Evolutionary conservation across 2,888 invertebrate species (phyloP).

Genomic region (Troides helena): DNA sequence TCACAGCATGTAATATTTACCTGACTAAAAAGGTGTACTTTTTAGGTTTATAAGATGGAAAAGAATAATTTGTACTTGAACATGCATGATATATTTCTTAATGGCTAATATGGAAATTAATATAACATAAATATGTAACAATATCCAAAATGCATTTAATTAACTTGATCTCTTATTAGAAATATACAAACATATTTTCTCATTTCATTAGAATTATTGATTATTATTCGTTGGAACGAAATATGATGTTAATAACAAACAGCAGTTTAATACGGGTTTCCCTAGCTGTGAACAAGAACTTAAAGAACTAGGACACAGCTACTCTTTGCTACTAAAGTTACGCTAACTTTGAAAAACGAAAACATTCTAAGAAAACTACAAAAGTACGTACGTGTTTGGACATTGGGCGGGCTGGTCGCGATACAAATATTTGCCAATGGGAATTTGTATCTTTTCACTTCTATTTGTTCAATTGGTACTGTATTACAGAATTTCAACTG

Average conservation of each 20-base stretch:
- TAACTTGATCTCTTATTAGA: too few species aligned
- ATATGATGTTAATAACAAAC: too few species aligned
- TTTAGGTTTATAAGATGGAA: not conserved
- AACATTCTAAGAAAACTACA: slow-evolving; percentile 18
- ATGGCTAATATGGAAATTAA: too few species aligned
- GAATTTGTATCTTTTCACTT: not conserved
- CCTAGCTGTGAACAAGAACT: not conserved
- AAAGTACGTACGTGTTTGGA: slow-evolving; percentile 25
- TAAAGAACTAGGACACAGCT: not conserved
- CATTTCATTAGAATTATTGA: too few species aligned
- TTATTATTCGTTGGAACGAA: too few species aligned
- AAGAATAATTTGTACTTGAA: not conserved
- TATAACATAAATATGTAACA: too few species aligned
- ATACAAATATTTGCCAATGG: slow-evolving; percentile 9
- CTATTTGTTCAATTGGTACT: not conserved
- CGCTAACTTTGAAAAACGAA: slow-evolving; percentile 17
- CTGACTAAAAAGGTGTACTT: too few species aligned
- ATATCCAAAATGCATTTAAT: too few species aligned
- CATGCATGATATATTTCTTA: too few species aligned
- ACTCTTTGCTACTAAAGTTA: slow-evolving; percentile 7
- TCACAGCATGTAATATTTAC: too few species aligned
- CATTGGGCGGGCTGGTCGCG: slow-evolving; percentile 11
- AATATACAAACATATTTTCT: too few species aligned
- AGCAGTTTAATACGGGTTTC: not conserved
- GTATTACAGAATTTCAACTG: not conserved